Evolutionary conservation across 2,888 invertebrate genomes (phyloP), one percentile per base, ranked within the genome.

Genomic region (Alsophila aescularia): DNA sequence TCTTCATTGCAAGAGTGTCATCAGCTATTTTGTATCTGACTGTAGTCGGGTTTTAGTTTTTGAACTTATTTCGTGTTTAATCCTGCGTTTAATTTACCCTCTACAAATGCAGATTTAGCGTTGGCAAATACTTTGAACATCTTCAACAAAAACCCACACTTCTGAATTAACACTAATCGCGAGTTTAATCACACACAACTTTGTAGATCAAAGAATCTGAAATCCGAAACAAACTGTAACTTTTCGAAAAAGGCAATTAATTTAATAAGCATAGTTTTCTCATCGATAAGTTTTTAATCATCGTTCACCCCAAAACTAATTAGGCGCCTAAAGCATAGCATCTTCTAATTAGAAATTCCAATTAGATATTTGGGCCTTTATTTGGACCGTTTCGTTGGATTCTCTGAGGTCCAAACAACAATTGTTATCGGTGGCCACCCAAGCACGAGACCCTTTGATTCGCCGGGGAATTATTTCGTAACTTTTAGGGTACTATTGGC

Each of bases 341-440:
- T 73, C 79, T 69, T 83, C 84, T 88, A 88, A 89, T 90, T 88
- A 86, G 79, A 87, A 87, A 90, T 90, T 90, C 90, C 90, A 89
- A 88, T 90, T 88, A 87, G 86, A 88, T 88, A 85, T 89, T 87
- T 83, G 76, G 77, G 60, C 69, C 37, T 43, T 55, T 53, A 53
- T 48, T 53, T 32, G 48, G 47, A 29, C 67, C 41, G 35, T 41
- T 56, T 47, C 9, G 45, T 47, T 42, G 76, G 77, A 86, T 84
- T 81, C 81, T 79, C 75, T 72, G 75, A 79, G 79, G 83, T 81
- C 79, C 80, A 76, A 83, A 80, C 82, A 86, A 87, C 85, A 77
- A 87, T 89, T 87, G 87, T 87, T 89, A 83, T 85, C 80, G 79
- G 75, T 70, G 83, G 78, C 81, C 84, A 81, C 73, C 81, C 82